Evolutionary conservation across 2,113 vertebrate species (phyloP).

Genomic region (Excalfactoria chinensis): DNA sequence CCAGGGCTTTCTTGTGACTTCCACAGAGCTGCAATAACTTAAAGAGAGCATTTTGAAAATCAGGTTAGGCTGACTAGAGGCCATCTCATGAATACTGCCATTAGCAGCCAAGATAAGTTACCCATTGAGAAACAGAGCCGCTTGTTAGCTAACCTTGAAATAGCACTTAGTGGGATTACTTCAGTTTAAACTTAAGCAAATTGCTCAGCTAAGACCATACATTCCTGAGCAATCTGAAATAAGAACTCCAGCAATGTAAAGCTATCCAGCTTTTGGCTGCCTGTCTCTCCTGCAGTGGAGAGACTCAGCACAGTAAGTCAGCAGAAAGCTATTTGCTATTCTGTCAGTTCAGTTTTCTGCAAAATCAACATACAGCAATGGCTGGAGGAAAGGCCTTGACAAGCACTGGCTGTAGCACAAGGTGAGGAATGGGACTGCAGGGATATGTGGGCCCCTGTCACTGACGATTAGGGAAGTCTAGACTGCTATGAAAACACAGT

Average conservation of each 20-base stretch:
- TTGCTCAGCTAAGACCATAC: background rate
- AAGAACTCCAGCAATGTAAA: background rate
- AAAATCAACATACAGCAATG: background rate
- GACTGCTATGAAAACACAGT: background rate
- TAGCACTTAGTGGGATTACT: background rate
- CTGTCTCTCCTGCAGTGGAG: background rate
- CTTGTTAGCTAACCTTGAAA: background rate
- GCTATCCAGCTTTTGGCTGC: background rate
- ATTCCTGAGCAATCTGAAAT: background rate
- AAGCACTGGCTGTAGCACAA: background rate
- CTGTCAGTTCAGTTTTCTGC: slow-evolving; percentile 6
- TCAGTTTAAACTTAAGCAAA: background rate
- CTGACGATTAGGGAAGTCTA: background rate
- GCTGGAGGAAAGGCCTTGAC: background rate
- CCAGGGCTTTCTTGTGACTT: background rate
- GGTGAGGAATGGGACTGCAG: background rate
- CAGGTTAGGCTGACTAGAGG: background rate
- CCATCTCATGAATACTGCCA: background rate
- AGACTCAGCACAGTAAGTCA: background rate
- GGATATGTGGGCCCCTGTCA: background rate
- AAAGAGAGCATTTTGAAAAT: background rate
- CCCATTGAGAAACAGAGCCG: background rate
- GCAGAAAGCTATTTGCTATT: background rate
- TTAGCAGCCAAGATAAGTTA: background rate
- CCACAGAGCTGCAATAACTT: slow-evolving; percentile 15